A percentile compares a stretch with the other conserved stretches of the same genome.
Evolutionary conservation across 2,888 invertebrate species (phyloP).

Genomic region (Schizaphis graminum): DNA sequence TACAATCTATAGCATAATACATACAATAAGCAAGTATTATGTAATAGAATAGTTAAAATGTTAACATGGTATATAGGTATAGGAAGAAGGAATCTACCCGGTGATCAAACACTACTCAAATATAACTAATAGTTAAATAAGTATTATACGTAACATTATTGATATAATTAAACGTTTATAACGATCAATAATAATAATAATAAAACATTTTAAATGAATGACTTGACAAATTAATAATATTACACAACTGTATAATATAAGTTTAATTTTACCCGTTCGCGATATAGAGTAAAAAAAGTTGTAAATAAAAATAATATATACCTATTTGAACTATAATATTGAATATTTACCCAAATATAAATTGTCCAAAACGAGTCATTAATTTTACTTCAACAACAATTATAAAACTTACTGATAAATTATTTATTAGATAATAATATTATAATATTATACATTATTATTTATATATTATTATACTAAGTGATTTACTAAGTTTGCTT

Average conservation of each 20-base stretch:
- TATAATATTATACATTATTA: neutral
- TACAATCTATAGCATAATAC: no score
- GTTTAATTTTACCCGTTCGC: neutral
- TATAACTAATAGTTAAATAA: neutral
- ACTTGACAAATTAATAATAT: neutral
- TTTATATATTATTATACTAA: neutral
- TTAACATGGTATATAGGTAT: no score
- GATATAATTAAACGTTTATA: neutral
- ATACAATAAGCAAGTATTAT: no score
- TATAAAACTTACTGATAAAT: neutral
- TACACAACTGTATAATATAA: neutral
- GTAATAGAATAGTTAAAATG: no score
- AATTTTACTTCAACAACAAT: slow-evolving; percentile 15
- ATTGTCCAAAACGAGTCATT: slow-evolving; percentile 17
- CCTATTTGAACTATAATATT: neutral
- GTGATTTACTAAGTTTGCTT: neutral
- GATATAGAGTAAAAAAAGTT: neutral
- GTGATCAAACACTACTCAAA: no score
- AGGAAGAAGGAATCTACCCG: no score
- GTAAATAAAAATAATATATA: neutral
- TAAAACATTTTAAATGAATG: neutral
- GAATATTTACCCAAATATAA: neutral
- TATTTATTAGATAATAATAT: neutral
- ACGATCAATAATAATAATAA: neutral
- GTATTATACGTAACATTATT: neutral